These are phyloP conservation scores for Limnodromus scolopaceus DNA, from an alignment of 2,797 vertebrate genomes.

Conservation along the genomic window DNA sequence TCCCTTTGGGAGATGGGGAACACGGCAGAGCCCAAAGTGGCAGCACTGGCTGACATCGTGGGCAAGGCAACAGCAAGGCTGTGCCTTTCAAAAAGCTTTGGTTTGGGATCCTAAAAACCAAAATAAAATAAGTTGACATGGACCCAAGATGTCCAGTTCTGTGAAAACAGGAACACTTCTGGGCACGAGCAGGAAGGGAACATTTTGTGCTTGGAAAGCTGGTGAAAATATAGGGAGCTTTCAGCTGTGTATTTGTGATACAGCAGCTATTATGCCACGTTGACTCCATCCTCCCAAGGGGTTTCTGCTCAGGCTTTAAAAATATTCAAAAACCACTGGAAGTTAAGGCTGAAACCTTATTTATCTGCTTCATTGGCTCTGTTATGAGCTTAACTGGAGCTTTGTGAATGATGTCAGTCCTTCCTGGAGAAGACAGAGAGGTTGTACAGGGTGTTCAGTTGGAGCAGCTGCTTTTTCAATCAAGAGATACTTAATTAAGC, in stretches of 20 bases:
- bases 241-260: neutral
- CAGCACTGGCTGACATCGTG: rapidly evolving
- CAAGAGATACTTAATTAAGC: constrained; percentile 36
- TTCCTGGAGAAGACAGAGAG: neutral
- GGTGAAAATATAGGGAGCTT: neutral
- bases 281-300: neutral
- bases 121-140: too few relatives aligned
- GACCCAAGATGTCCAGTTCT: neutral
- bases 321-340: neutral
- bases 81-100: neutral
- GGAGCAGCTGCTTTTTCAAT: constrained; percentile 42
- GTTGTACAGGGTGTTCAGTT: constrained; percentile 4
- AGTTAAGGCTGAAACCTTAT: neutral
- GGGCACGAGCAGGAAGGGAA: neutral
- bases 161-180: neutral
- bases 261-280: neutral
- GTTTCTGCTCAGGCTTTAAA: neutral
- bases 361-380: neutral
- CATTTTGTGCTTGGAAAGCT: neutral
- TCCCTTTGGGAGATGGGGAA: rapidly evolving
- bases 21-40: rapidly evolving
- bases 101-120: neutral
- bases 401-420: neutral
- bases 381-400: neutral
- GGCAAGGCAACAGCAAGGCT: rapidly evolving